Base-by-base conservation (phyloP, 1,140 invertebrate genomes). In the Hycleus phaleratus region DNA sequence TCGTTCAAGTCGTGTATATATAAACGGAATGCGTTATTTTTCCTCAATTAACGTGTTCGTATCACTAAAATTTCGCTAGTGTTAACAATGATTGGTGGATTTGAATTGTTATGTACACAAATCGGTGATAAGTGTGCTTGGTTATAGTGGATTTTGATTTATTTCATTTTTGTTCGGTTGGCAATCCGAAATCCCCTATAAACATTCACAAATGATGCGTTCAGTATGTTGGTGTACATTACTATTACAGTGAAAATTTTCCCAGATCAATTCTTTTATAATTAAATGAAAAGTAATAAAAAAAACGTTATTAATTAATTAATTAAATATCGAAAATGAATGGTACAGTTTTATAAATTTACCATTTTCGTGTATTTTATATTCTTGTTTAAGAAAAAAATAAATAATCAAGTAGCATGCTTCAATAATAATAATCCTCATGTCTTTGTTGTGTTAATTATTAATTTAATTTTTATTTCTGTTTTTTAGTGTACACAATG, bases 401-500 rank as follows among this genome's bases (percentile, higher is more conserved):
- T 18, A 18, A 18, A 18, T 18, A 18, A 18, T 18, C 18, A 18
- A 18, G 18, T 45, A 44, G 51, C 51, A 53, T 53, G 51, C 51
- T 53, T 53, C 10, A 32, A 4, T 32, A 32, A 32, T 32, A 32
- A 32, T 32, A 32, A 32, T 18, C 18, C 18, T 32, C 7, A 32
- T 5, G 32, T 32, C 32, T 32, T 32, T 32, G 32, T 53, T 53
- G 42, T 46, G 26, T 26, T 53, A 53, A 53, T 53, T 53, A 53
- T 32, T 5, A 32, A 7, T 7, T 32, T 32, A 7, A 5, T 32
- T 32, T 32, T 32, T 32, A 5, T 32, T 32, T 32, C 7, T 5
- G 7, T 32, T 32, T 32, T 32, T 5, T 32, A 32, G 32, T 32
- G 32, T 32, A 70, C 60, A 71, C 80, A 72, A 80, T 81, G 75